Evolutionary conservation across 64 coral and sea anemone species (phyloP), one percentile per base, ranked within the genome.

Genomic region (Anthopleura sola): DNA sequence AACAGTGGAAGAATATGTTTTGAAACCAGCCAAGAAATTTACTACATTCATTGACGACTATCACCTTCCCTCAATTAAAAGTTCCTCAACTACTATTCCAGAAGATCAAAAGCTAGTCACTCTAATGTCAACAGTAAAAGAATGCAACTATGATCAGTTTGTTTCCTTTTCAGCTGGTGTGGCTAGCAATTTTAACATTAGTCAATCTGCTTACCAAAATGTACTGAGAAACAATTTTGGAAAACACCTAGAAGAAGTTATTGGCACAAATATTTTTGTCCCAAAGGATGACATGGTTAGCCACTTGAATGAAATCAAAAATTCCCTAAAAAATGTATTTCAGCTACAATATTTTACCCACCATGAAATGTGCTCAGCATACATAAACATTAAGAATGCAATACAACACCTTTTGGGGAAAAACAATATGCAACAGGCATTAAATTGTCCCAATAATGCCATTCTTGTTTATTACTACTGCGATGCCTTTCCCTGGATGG

Each of bases 181-280:
- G n/a, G n/a, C n/a, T n/a, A n/a, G n/a, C n/a, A n/a, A n/a, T n/a
- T n/a, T n/a, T n/a, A n/a, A n/a, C n/a, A n/a, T n/a, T n/a, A n/a
- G n/a, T n/a, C n/a, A n/a, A n/a, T n/a, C n/a, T n/a, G 82, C 88
- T 40, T 56, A 36, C 58, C 91, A 88, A 15, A 82, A 93, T 37
- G 75, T 80, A 37, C 29, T 93, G 4, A 88, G 91, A 82, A 93
- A 93, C 18, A 88, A 88, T 24, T 88, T 82, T 86, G 91, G 83
- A 1, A 88, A 89, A 80, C 69, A 85, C 36, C 24, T 93, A 38
- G 74, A 53, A 78, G 9, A 15, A 32, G 71, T n/a, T 11, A 85
- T 93, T 85, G 82, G 86, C 19, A 88, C 88, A 34, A 93, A 86
- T 16, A 80, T 82, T 23, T 69, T 93, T 64, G 49, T 88, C 26